Conservation (phyloP, 2,888 invertebrate species). For the Stenurella melanura region DNA sequence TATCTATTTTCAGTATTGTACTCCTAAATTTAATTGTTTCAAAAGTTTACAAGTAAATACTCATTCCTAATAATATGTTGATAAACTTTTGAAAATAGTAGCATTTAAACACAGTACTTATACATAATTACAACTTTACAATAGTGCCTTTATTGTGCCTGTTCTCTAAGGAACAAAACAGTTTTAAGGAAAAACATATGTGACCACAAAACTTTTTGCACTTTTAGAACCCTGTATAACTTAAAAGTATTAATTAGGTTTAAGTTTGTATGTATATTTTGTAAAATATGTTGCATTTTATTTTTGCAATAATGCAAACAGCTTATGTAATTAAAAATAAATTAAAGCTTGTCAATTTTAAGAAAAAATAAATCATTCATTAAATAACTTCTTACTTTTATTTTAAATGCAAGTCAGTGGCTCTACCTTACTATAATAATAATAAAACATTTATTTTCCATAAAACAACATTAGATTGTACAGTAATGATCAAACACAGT, state of each 20-base stretch:
- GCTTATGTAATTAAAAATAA: slow-evolving; percentile 71
- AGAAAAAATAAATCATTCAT: slow-evolving; percentile 61
- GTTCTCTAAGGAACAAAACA: slow-evolving; percentile 46
- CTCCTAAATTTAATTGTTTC: slow-evolving; percentile 47
- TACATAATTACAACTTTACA: slow-evolving; percentile 60
- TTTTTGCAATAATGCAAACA: slow-evolving; percentile 61
- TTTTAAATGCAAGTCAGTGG: background rate
- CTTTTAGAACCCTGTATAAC: slow-evolving; percentile 50
- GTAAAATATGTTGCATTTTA: slow-evolving; percentile 66
- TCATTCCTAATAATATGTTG: slow-evolving; percentile 40
- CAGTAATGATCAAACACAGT: no score
- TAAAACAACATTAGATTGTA: no score
- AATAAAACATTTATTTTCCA: no score
- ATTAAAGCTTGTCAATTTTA: slow-evolving; percentile 70
- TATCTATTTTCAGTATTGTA: slow-evolving; percentile 62
- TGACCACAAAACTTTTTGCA: slow-evolving; percentile 48
- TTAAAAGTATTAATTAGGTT: slow-evolving; percentile 58
- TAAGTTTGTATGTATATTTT: slow-evolving; percentile 68
- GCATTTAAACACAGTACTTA: slow-evolving; percentile 64
- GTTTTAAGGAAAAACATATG: slow-evolving; percentile 44
- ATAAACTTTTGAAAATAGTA: slow-evolving; percentile 44
- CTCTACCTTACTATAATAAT: no score
- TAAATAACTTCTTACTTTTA: slow-evolving; percentile 17
- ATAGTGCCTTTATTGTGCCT: slow-evolving; percentile 71
- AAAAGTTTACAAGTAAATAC: slow-evolving; percentile 51